Evolutionary conservation across 1,140 invertebrate genomes (phyloP), one percentile per base, ranked within the genome.

Genomic region (Ruditapes philippinarum): DNA sequence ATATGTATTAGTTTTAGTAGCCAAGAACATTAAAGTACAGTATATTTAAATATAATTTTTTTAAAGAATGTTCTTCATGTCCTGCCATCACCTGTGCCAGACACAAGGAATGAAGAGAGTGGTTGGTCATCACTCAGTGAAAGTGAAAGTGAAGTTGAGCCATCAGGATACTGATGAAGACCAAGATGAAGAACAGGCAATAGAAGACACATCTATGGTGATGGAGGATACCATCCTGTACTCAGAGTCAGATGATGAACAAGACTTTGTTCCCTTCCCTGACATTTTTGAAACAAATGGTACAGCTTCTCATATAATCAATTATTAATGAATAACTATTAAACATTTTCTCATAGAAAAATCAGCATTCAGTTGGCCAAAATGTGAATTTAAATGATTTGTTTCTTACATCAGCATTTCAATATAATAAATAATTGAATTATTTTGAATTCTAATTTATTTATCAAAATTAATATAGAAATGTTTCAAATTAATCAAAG

Each of bases 211-310:
- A 5, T 78, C 74, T 22, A 25, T 51, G 40, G 74, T 25, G 1
- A 78, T 78, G 74, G 74, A 78, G 28, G 74, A 78, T 11, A 78
- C 74, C 11, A 25, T 78, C 12, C 42, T 78, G 17, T 78, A 54
- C 45, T 78, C 74, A 9, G 73, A 76, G 73, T 42, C 73, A 4
- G 73, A 76, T 11, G 33, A 76, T 22, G 74, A 78, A 19, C 5
- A 78, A 1, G 74, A 78, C 38, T 78, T 78, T 19, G 3, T 51
- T 17, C 74, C 74, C 1, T 25, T 78, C 5, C 40, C 74, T 25
- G 74, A 78, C 14, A 1, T 45, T 2, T 25, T 45, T 49, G 74
- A 78, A 78, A 25, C 45, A 28, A 78, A 19, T 25, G 42, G 74
- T 78, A 62, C 51, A 57, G 51, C 5, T 11, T 57, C 5, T 22